phyloP scores from a whole-genome alignment of 2,797 vertebrate species.

The Tangara arthus region DNA sequence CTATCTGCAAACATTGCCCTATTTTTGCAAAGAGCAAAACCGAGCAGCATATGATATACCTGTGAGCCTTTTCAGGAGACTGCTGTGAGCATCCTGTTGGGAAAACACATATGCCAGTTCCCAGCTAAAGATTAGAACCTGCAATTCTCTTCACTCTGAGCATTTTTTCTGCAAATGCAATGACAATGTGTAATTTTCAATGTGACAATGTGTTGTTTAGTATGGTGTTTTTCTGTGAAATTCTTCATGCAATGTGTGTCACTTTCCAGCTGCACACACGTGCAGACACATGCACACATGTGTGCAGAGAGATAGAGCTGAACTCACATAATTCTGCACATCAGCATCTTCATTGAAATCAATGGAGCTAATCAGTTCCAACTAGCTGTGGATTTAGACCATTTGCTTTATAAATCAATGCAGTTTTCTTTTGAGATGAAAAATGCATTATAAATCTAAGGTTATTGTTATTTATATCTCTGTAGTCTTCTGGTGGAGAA shows the following conservation, averaged over 20 bases:
- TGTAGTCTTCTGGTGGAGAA: background rate
- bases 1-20: background rate
- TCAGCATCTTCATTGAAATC: background rate
- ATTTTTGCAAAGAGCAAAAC: background rate
- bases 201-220: background rate
- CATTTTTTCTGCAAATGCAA: background rate
- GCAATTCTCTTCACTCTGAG: background rate
- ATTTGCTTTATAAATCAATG: constrained; percentile 23
- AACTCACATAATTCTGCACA: background rate
- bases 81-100: background rate
- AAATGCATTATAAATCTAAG: background rate
- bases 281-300: background rate
- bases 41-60: background rate
- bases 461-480: background rate
- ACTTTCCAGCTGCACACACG: background rate
- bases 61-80: background rate
- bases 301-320: background rate
- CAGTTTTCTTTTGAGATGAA: background rate
- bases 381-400: background rate
- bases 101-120: background rate
- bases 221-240: background rate
- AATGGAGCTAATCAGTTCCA: background rate
- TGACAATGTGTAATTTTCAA: background rate
- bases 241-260: background rate
- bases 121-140: background rate